Percentiles rank a stretch among this genome's conserved stretches.
These are phyloP conservation scores for Lycaena phlaeas DNA, from an alignment of 2,888 invertebrate species.

Conservation along the genomic window DNA sequence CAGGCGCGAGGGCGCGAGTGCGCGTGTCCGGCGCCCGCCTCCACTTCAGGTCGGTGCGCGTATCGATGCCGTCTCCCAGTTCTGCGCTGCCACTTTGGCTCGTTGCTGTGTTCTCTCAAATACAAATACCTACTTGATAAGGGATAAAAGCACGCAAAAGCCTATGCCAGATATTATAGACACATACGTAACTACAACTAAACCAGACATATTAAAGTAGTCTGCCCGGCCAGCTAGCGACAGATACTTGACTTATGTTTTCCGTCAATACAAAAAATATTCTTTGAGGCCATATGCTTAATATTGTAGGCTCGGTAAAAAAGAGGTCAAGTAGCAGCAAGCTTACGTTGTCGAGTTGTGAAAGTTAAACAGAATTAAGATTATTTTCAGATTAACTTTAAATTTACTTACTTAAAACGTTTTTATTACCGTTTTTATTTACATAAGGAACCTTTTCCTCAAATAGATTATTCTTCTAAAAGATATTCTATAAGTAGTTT, in stretches of 20 bases:
- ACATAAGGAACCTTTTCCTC: too few relatives aligned
- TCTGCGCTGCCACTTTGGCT: constrained; percentile 31
- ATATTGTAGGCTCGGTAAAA: background rate
- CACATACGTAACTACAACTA: background rate
- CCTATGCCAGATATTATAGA: constrained; percentile 1
- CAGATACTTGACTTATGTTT: too few relatives aligned
- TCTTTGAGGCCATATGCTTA: too few relatives aligned
- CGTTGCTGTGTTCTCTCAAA: constrained; percentile 42
- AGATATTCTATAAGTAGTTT: too few relatives aligned
- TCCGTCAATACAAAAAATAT: too few relatives aligned
- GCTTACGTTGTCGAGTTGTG: background rate
- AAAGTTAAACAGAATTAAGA: constrained; percentile 7
- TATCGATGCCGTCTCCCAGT: constrained; percentile 40
- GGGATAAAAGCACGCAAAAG: background rate
- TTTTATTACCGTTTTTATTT: background rate
- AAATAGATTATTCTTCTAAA: too few relatives aligned
- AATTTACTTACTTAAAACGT: background rate
- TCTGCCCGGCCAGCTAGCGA: too few relatives aligned
- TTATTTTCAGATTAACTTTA: constrained; percentile 3
- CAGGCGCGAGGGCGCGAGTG: constrained; percentile 40
- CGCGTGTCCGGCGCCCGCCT: constrained; percentile 39
- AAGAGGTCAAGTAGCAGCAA: constrained; percentile 5
- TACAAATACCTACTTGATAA: constrained; percentile 50
- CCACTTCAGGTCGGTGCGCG: constrained; percentile 53
- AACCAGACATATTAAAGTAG: too few relatives aligned